phyloP scores from a whole-genome alignment of 64 coral and sea anemone genomes.

The Actinia tenebrosa region DNA sequence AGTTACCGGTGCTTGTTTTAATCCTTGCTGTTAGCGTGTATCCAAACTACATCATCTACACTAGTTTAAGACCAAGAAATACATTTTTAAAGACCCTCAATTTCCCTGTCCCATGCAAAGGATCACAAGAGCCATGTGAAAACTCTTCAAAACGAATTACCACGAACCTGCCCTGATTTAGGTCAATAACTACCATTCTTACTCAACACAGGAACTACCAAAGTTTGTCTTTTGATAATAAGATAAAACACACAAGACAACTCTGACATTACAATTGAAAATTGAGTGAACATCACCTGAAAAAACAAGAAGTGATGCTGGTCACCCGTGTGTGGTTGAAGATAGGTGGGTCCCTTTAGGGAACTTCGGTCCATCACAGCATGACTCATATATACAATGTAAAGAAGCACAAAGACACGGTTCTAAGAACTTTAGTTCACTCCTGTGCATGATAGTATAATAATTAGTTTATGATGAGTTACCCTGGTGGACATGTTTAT shows the following conservation, averaged over 20 bases:
- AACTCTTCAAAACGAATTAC: conserved; percentile 13
- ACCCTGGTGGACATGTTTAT: conserved; percentile 1
- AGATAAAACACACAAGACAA: neutral
- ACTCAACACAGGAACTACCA: neutral
- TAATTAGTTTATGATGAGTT: conserved; percentile 19
- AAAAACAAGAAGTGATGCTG: neutral
- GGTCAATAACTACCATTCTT: neutral
- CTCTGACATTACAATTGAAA: conserved; percentile 1
- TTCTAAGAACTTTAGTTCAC: neutral
- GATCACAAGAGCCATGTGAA: conserved; percentile 1
- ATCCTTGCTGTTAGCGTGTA: neutral
- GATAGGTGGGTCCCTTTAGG: conserved; percentile 6
- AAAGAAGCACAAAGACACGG: neutral
- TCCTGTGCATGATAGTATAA: conserved; percentile 15
- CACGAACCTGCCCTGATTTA: neutral
- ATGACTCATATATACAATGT: neutral
- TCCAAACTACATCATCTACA: neutral
- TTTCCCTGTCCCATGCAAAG: conserved; percentile 6
- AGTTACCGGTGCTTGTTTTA: neutral
- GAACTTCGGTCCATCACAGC: neutral
- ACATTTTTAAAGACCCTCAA: conserved; percentile 20
- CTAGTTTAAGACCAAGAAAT: neutral
- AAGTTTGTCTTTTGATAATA: conserved; percentile 9
- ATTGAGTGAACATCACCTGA: neutral
- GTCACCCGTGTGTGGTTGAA: neutral